These are phyloP conservation scores for Distichodus sexfasciatus DNA, from an alignment of 2,797 vertebrate species.

Conservation along the genomic window DNA sequence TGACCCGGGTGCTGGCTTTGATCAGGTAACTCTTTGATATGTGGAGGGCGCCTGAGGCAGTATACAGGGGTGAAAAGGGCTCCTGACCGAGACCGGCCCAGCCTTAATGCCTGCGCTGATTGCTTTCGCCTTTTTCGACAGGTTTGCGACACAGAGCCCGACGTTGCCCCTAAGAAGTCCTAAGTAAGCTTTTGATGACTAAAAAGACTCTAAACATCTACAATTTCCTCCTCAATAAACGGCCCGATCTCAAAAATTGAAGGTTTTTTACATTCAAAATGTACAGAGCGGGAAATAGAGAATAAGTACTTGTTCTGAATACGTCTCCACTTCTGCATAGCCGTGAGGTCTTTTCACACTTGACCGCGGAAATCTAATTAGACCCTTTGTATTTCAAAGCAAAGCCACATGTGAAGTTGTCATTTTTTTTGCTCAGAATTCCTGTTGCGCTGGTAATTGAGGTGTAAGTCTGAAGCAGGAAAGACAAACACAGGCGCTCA, in stretches of 20 bases:
- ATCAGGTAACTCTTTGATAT: conserved; percentile 69
- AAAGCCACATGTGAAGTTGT: conserved; percentile 12
- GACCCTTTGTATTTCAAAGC: conserved; percentile 16
- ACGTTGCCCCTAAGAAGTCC: background rate
- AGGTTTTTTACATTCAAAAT: background rate
- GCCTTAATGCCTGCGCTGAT: conserved; percentile 28
- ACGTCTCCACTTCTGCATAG: background rate
- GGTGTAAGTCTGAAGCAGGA: conserved; percentile 12
- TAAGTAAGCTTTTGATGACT: background rate
- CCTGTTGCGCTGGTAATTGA: conserved; percentile 16
- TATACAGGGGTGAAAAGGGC: background rate
- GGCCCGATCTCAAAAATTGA: background rate
- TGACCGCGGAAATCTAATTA: conserved; percentile 2
- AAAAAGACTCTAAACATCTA: no score
- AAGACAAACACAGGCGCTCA: conserved; percentile 21
- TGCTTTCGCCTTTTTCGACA: conserved; percentile 3
- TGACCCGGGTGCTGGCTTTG: conserved; percentile 55
- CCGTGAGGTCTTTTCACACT: background rate
- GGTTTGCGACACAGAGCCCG: background rate
- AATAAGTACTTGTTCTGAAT: background rate
- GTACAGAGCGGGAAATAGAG: background rate
- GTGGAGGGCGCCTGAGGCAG: conserved; percentile 56
- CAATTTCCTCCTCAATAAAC: background rate
- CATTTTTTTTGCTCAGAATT: conserved; percentile 10
- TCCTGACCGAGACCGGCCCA: background rate